Conservation (phyloP, 2,797 vertebrate species). For the Lepilemur ruficaudatus region DNA sequence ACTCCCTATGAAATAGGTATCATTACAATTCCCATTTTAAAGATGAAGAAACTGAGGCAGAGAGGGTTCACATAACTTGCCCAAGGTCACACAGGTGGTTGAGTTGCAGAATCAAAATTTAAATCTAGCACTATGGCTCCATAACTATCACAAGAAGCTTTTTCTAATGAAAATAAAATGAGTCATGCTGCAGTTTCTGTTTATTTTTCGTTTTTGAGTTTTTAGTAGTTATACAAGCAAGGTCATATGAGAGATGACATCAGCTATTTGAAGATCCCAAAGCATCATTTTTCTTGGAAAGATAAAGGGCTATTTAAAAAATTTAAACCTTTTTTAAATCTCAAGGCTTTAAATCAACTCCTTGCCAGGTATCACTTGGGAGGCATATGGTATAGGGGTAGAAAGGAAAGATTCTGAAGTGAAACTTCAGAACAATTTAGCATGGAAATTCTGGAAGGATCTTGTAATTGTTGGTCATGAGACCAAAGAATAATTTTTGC, state of each 20-base stretch:
- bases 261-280: background rate
- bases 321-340: background rate
- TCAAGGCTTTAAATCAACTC: background rate
- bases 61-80: background rate
- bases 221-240: background rate
- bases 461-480: background rate
- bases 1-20: background rate
- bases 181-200: background rate
- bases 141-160: background rate
- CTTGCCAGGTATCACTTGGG: background rate
- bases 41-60: background rate
- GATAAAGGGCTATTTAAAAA: background rate
- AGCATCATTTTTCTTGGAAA: background rate
- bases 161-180: background rate
- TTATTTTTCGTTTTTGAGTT: background rate
- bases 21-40: background rate
- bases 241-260: background rate
- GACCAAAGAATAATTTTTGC: slow-evolving; percentile 21
- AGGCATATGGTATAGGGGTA: background rate
- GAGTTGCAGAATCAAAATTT: background rate
- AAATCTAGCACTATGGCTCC: background rate
- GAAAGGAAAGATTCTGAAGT: background rate
- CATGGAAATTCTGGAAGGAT: background rate
- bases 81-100: background rate
- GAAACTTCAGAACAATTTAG: background rate